phyloP scores from a whole-genome alignment of 2,113 vertebrate species.

The Prionailurus bengalensis region DNA sequence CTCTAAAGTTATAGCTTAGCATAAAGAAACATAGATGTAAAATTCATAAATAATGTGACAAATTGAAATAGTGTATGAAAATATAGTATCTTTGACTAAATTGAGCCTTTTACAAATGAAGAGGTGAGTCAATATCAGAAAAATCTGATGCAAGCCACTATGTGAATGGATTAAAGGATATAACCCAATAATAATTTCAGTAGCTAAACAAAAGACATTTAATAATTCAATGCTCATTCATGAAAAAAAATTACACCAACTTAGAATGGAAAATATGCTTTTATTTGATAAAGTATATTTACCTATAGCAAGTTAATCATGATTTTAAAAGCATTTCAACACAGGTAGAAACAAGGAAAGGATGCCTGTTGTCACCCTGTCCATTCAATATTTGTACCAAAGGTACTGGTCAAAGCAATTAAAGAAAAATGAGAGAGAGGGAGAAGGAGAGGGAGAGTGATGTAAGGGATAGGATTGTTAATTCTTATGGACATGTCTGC shows the following conservation, averaged over 20 bases:
- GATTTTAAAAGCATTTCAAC: slow-evolving; percentile 11
- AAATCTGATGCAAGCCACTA: neutral
- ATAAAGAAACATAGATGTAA: neutral
- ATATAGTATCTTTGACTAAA: neutral
- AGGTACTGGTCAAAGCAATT: neutral
- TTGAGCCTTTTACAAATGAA: neutral
- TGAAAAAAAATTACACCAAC: neutral
- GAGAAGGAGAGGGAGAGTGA: neutral
- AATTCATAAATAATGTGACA: neutral
- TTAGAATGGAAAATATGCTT: neutral
- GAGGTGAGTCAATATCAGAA: neutral
- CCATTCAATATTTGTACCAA: neutral
- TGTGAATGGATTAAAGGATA: neutral
- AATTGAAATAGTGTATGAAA: neutral
- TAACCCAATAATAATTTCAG: neutral
- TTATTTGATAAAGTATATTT: neutral
- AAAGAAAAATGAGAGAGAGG: neutral
- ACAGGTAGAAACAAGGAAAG: neutral
- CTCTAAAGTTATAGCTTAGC: neutral
- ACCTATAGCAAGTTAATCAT: neutral
- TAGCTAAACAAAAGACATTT: neutral
- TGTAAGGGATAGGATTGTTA: neutral
- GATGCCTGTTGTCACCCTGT: neutral
- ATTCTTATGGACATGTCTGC: neutral
- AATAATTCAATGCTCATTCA: neutral